A percentile compares a stretch with the other conserved stretches of the same genome.
These are phyloP conservation scores for Dasyornis broadbenti DNA, from an alignment of 2,113 vertebrate species.

Conservation along the genomic window DNA sequence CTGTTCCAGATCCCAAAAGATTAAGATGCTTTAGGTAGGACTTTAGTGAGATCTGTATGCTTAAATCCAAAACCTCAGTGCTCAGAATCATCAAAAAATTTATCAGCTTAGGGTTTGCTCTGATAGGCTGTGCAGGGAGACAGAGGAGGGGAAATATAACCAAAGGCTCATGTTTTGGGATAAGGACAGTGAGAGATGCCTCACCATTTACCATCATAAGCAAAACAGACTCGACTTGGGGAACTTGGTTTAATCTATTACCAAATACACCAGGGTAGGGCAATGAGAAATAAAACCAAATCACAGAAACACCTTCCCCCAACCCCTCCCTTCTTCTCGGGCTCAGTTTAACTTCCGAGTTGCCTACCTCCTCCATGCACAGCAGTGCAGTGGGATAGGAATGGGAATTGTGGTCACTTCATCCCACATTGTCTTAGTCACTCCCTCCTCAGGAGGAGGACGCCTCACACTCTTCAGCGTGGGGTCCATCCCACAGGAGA, in stretches of 20 bases:
- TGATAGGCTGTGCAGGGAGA: not conserved
- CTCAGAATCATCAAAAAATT: not conserved
- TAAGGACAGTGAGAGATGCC: not conserved
- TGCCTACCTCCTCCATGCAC: not conserved
- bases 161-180: fast-evolving
- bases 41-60: not conserved
- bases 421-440: no score
- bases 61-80: not conserved
- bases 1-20: not conserved
- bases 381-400: not conserved
- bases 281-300: not conserved
- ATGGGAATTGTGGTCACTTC: not conserved
- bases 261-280: not conserved
- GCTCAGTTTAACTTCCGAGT: not conserved
- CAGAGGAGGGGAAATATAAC: not conserved
- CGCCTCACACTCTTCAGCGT: fast-evolving
- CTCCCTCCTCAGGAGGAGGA: not conserved
- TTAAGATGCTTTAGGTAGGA: not conserved
- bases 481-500: not conserved
- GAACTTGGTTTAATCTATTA: not conserved
- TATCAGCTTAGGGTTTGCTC: not conserved
- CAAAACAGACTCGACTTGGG: fast-evolving
- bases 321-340: not conserved
- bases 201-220: not conserved
- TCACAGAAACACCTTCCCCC: not conserved